Conservation (phyloP, 1,140 invertebrate genomes). For the Temnothorax longispinosus region DNA sequence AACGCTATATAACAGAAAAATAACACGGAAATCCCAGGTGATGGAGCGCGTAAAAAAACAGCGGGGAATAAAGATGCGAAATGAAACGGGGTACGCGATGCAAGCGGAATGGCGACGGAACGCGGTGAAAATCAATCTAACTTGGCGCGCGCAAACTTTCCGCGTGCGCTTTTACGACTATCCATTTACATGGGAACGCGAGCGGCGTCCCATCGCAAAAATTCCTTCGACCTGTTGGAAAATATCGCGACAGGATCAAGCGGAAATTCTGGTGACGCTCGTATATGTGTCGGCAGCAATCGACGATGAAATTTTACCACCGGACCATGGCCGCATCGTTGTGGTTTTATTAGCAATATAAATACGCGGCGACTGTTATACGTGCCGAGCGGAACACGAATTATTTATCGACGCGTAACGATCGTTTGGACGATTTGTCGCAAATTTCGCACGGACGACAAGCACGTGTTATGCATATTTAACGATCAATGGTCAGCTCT, state of each 20-base stretch:
- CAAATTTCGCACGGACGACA: not conserved
- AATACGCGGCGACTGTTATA: not conserved
- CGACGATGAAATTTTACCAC: constrained; percentile 15
- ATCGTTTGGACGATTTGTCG: not conserved
- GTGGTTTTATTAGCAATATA: constrained; percentile 26
- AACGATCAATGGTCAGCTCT: not conserved
- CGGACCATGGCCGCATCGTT: not conserved
- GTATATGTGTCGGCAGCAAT: not conserved
- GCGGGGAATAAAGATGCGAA: constrained; percentile 1
- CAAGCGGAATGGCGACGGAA: constrained; percentile 1
- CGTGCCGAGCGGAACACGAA: not conserved
- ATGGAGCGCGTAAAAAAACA: not conserved
- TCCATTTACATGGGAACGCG: constrained; percentile 38
- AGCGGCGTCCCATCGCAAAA: not conserved
- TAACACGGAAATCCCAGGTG: not conserved
- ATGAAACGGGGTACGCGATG: not conserved
- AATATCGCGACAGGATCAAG: not conserved
- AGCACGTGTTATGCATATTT: not conserved
- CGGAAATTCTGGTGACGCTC: not conserved
- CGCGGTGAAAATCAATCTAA: constrained; percentile 47
- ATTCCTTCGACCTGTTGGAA: not conserved
- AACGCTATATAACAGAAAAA: not conserved
- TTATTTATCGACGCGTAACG: constrained; percentile 17
- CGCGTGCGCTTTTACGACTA: constrained; percentile 27
- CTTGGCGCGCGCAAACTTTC: constrained; percentile 16